Base-by-base conservation (phyloP, 2,797 vertebrate species). In the Thripadectes ignobilis region DNA sequence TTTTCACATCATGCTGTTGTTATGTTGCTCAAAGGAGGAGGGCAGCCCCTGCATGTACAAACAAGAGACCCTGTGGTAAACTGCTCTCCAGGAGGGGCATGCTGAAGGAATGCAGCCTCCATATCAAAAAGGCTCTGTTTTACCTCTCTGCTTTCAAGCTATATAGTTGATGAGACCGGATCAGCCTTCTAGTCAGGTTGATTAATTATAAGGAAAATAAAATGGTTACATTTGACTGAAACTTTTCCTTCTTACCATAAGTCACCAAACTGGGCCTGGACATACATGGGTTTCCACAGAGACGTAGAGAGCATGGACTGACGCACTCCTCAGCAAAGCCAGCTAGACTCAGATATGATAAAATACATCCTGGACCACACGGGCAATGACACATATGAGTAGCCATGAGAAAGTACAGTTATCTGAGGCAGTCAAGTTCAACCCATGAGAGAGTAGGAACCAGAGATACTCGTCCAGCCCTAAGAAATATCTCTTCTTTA, bases 1-100 rank as follows among this genome's bases (percentile, higher is more conserved):
- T 84, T 93, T 95, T 94, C 85, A 78, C 76, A 80, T 66, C 57
- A 36, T 93, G 94, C 78, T 92, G 75, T 84, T 93, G 90, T 90
- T 94, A 79, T 86, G 78, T 86, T 13, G 29, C 74, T 88, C 72
- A 78, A 89, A 91, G 59, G 17, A 80, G 68, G 48, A 95, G 61
- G 68, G 63, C 59, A 55, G 80, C 48, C 57, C 57, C 62, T 87
- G 43, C 59, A 24, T 36, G 54, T 51, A 91, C 59, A 73, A 87
- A 85, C 27, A 48, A 82, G 84, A 84, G 66, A 79, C 51, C 62
- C 75, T 55, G 62, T 48, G 85, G 74, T 32, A 89, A 96, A 88
- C 84, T 41, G 2, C 82, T 45, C 79, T 66, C 67, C 71, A 34
- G 73, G 74, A 89, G 39, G 74, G 32, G 68, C 48, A 66, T 3